Conservation (phyloP, 1,140 invertebrate species). For the Lepidostoma basale region DNA sequence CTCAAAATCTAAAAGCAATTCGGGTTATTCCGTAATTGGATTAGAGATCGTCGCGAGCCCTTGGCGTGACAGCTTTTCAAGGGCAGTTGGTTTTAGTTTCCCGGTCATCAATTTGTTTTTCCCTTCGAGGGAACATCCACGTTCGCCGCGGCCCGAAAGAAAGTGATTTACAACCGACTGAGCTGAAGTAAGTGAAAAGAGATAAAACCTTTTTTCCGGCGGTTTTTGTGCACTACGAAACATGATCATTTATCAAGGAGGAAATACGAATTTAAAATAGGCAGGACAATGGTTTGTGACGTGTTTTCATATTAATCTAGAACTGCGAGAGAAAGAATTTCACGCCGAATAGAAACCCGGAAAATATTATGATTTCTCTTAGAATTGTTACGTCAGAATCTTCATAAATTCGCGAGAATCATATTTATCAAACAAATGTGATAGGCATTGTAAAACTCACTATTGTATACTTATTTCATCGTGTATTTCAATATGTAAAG, state of each 20-base stretch:
- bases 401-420: too few species aligned
- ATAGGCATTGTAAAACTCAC: too few species aligned
- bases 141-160: background rate
- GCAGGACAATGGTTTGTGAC: too few species aligned
- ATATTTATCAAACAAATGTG: too few species aligned
- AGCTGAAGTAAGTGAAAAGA: slow-evolving; percentile 4
- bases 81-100: slow-evolving; percentile 3
- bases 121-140: background rate
- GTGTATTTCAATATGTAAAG: too few species aligned
- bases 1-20: slow-evolving; percentile 6
- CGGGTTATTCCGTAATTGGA: slow-evolving; percentile 11
- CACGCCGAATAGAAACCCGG: too few species aligned
- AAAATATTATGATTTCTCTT: too few species aligned
- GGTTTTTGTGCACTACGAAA: background rate
- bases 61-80: background rate
- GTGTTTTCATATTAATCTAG: too few species aligned
- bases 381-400: too few species aligned
- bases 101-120: background rate
- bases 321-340: too few species aligned
- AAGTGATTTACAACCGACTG: background rate
- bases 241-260: slow-evolving; percentile 4
- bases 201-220: slow-evolving; percentile 3
- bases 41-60: background rate
- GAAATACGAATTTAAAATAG: background rate
- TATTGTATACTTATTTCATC: too few species aligned